Percentiles rank a stretch among this genome's conserved stretches.
Conservation (phyloP, 2,888 invertebrate genomes). For the Cantharis rustica region DNA sequence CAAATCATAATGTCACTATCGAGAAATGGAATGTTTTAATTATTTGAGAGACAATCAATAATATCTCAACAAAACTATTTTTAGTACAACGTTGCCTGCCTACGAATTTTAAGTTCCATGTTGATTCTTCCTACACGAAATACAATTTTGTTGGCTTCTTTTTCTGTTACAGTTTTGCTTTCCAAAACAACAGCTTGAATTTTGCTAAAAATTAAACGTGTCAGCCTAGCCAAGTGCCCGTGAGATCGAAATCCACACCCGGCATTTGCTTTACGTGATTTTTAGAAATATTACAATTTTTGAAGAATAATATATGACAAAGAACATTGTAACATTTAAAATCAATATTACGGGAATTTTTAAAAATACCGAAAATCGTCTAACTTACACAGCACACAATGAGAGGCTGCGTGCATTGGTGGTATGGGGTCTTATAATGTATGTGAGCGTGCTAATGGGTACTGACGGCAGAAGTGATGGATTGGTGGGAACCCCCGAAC, state of each 20-base stretch:
- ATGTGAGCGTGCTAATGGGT: constrained; percentile 66
- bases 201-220: not conserved
- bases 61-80: not conserved
- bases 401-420: constrained; percentile 24
- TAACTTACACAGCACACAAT: constrained; percentile 14
- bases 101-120: not conserved
- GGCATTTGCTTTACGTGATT: not conserved
- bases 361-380: constrained; percentile 3
- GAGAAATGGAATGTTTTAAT: not conserved
- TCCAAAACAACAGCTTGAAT: not conserved
- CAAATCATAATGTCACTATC: constrained; percentile 1
- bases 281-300: not conserved
- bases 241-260: not conserved
- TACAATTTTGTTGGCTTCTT: not conserved
- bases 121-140: not conserved
- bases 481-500: constrained; percentile 56
- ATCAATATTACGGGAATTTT: not conserved
- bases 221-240: not conserved
- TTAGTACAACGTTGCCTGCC: not conserved
- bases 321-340: not conserved
- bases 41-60: not conserved
- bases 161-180: not conserved
- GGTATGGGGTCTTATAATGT: constrained; percentile 34
- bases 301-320: not conserved
- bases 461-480: constrained; percentile 68